These are phyloP conservation scores for Cepphus grylle DNA, from an alignment of 2,113 vertebrate species.

Conservation along the genomic window DNA sequence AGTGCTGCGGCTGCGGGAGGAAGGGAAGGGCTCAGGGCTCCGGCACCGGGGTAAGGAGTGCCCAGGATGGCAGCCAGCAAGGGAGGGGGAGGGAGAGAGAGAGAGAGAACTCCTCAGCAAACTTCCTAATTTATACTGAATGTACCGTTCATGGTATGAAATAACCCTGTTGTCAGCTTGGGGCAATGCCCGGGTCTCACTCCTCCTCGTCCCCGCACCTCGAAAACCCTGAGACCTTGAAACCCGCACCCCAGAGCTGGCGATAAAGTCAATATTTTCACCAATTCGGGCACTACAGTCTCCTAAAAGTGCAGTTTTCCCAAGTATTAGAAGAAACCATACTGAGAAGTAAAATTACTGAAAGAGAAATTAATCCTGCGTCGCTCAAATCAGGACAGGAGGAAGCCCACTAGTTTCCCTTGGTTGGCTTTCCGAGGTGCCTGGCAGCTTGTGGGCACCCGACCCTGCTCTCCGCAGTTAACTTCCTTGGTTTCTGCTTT, in stretches of 20 bases:
- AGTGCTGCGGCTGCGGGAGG: not conserved
- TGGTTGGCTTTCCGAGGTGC: rapidly evolving
- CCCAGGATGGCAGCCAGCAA: not conserved
- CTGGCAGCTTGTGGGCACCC: rapidly evolving
- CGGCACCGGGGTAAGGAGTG: not conserved
- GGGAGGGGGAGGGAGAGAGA: not conserved
- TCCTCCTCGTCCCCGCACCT: not conserved
- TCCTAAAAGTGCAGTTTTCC: not conserved
- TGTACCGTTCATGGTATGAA: not conserved
- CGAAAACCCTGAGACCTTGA: not conserved
- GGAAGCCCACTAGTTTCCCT: too few relatives aligned
- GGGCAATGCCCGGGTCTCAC: not conserved
- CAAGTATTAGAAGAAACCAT: not conserved
- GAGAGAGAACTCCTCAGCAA: not conserved
- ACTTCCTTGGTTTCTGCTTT: not conserved
- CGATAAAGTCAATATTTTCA: not conserved
- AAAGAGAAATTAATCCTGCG: not conserved
- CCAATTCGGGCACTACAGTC: not conserved
- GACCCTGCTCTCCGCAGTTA: rapidly evolving
- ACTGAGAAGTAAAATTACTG: not conserved
- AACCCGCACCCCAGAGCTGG: not conserved
- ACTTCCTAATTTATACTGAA: not conserved
- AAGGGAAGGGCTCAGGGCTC: not conserved
- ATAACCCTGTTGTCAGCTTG: not conserved
- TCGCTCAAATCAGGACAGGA: not conserved